Base-by-base conservation (phyloP, 1,140 invertebrate species). In the Himalopsyche phryganea region DNA sequence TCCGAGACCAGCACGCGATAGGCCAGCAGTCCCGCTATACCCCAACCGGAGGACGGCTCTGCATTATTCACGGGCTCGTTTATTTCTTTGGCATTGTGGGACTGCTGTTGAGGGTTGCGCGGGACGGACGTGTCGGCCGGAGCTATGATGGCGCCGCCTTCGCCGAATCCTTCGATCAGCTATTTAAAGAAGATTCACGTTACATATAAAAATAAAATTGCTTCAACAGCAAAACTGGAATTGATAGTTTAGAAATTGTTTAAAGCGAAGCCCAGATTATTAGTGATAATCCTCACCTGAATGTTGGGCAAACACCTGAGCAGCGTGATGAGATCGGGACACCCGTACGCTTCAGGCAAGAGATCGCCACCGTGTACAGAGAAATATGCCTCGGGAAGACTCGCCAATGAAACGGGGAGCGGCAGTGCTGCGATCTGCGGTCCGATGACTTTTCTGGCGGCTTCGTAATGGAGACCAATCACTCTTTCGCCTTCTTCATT, bases 1-100 rank as follows among this genome's bases (percentile, higher is more conserved):
- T 77, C 76, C 1, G 67, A 67, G 3, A 70, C 68, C 6, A 78
- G 61, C 5, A 70, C 75, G 1, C 72, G 71, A 54, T 72, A 73
- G 1, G 73, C 74, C 2, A 68, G 61, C 5, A 78, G 64, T 0
- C 33, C 54, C 7, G 36, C 47, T 2, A 20, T 38, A 66, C 62
- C 13, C 53, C 53, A 56, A 35, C 67, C 67, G 1, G 66, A 69
- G 5, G 66, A 52, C 0, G 65, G 58, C 10, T 61, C 51, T 14
- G 69, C 67, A 13, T 67, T 28, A 0, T 69, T 60, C 66, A 71
- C 68, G 4, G 73, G 50, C 14, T 68, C 65, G 20, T 73, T 28
- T 28, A 9, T 28, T 28, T 28, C 23, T 28, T 28, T 28, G 23
- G 23, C 9, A 5, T 28, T 3, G 23, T 5, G 9, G 23, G 23